Base-by-base conservation (phyloP, 1,140 invertebrate species). In the Drosophila azteca region DNA sequence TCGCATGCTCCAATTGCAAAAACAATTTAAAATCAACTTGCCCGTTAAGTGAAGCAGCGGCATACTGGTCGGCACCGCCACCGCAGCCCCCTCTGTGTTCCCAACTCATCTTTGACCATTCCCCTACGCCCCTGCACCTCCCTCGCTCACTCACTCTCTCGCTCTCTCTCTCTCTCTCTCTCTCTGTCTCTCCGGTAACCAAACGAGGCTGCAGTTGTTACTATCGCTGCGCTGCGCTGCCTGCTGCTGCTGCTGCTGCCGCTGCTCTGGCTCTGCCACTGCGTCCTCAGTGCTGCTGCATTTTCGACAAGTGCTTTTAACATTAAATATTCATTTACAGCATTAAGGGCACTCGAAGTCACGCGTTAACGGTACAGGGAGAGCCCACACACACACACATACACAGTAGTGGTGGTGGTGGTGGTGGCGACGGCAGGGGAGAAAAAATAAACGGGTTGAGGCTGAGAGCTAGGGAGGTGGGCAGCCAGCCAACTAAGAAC, bases 261-360 rank as follows among this genome's bases (percentile, higher is more conserved):
- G 50, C 64, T 45, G 58, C 66, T 20, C 17, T 1, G 67, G 58
- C 54, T 31, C 65, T 77, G 53, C 66, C 44, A 54, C 64, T 45
- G 58, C 66, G 53, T 64, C 62, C 61, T 62, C 65, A 51, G 64
- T 70, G 52, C 63, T 79, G 83, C 76, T 88, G 83, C 83, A 88
- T 88, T 88, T 85, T 88, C 83, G 83, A 83, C 83, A 88, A 88
- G 83, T 88, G 83, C 83, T 88, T 88, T 88, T 88, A 88, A 88
- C 83, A 88, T 88, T 88, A 88, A 88, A 88, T 88, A 88, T 88
- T 88, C 83, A 88, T 88, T 88, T 88, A 88, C 83, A 88, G 83
- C 83, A 88, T 88, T 88, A 88, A 88, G 83, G 83, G 83, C 84
- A 88, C 83, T 88, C 76, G 83, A 88, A 88, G 83, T 88, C 83